Percentiles rank a stretch among this genome's conserved stretches.
phyloP scores from a whole-genome alignment of 1,140 invertebrate genomes.

The Penaeus vannamei region DNA sequence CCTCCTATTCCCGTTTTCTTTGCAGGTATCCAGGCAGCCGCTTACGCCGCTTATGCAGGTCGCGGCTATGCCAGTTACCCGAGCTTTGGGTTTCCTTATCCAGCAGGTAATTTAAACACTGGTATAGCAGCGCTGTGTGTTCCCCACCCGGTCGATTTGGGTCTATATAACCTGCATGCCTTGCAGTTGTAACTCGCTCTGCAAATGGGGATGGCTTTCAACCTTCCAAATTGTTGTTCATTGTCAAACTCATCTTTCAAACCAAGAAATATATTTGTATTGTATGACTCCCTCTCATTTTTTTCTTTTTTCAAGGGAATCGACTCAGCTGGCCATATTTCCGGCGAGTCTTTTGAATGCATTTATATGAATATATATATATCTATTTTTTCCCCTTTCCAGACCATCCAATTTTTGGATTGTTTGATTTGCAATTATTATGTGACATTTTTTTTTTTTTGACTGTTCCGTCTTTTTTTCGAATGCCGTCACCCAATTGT shows the following conservation, averaged over 20 bases:
- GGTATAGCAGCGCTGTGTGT: constrained; percentile 76
- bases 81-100: constrained; percentile 96
- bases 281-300: no score
- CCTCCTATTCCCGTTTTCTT: constrained; percentile 34
- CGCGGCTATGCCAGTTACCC: constrained; percentile 95
- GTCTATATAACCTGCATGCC: constrained; percentile 72
- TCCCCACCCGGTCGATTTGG: constrained; percentile 78
- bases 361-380: no score
- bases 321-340: no score
- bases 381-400: no score
- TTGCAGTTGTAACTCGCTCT: constrained; percentile 68
- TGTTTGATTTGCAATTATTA: not conserved
- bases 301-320: no score
- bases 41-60: constrained; percentile 93
- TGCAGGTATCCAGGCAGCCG: constrained; percentile 79
- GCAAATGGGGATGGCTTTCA: constrained; percentile 29
- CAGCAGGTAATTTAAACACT: constrained; percentile 90
- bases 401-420: no score
- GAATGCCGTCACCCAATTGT: constrained; percentile 55
- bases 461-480: constrained; percentile 8
- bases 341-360: no score
- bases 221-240: constrained; percentile 1
- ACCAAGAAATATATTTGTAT: no score
- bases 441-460: constrained; percentile 3
- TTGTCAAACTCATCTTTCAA: no score